phyloP scores from a whole-genome alignment of 2,113 vertebrate species.

The Hydrochoerus hydrochaeris region DNA sequence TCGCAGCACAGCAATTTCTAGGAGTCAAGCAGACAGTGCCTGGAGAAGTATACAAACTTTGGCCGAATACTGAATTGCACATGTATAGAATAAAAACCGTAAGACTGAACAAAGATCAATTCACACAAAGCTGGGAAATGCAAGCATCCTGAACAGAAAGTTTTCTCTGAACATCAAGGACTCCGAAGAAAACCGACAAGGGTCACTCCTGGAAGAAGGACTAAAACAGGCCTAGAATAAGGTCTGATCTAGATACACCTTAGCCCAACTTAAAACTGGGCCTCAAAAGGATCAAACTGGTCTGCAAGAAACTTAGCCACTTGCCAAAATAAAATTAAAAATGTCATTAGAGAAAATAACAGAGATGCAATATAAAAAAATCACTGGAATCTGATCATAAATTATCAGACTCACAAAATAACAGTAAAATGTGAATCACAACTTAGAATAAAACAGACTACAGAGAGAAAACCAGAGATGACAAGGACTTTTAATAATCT shows the following conservation, averaged over 20 bases:
- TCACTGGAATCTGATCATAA: neutral
- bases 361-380: neutral
- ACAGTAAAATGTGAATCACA: neutral
- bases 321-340: slow-evolving; percentile 21
- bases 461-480: neutral
- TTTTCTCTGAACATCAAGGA: neutral
- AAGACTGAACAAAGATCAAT: neutral
- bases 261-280: slow-evolving; percentile 13
- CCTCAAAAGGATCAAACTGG: neutral
- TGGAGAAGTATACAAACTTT: neutral
- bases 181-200: neutral
- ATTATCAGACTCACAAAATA: neutral
- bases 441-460: neutral
- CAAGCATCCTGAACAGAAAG: neutral
- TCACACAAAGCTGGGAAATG: neutral
- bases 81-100: neutral
- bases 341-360: neutral
- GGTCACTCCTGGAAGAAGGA: neutral
- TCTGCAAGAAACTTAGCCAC: slow-evolving; percentile 2
- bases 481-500: neutral
- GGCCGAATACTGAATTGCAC: neutral
- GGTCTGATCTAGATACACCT: neutral
- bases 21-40: neutral
- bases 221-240: neutral
- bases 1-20: neutral